Evolutionary conservation across 2,888 invertebrate genomes (phyloP), one percentile per base, ranked within the genome.

Genomic region (Sinodicranocentrus sp.): DNA sequence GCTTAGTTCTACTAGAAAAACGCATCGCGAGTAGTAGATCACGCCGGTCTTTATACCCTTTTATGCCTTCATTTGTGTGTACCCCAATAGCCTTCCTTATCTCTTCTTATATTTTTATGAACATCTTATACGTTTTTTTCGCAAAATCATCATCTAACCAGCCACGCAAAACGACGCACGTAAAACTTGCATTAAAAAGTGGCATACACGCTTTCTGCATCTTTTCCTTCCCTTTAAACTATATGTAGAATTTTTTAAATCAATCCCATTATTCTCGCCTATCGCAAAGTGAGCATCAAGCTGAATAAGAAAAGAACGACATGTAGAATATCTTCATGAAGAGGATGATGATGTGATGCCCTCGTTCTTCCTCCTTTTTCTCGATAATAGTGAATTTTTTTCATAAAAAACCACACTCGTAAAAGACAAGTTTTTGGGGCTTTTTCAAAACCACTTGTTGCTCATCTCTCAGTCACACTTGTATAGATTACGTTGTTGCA

Each of bases 191-290:
- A 39, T 39, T 5, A 68, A 68, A 77, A 78, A 70, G 70, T 78
- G 78, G 78, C 70, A 78, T 78, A 23, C 70, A 70, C 78, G 78
- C 78, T 78, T 78, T 78, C 78, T 78, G 78, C 78, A 39, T 39
- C 39, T 39, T 39, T 39, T 39, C 13, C 13, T 39, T 39, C 39
- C 39, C n/a, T n/a, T n/a, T n/a, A n/a, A n/a, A n/a, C n/a, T n/a
- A n/a, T n/a, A n/a, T n/a, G n/a, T n/a, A n/a, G n/a, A n/a, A n/a
- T n/a, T n/a, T n/a, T n/a, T n/a, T n/a, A n/a, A n/a, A n/a, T n/a
- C n/a, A n/a, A n/a, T n/a, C n/a, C n/a, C n/a, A n/a, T n/a, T n/a
- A n/a, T n/a, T n/a, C n/a, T n/a, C n/a, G n/a, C n/a, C n/a, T n/a
- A n/a, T n/a, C n/a, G n/a, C n/a, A n/a, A n/a, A n/a, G n/a, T n/a